Evolutionary conservation across 1,140 invertebrate genomes (phyloP), one percentile per base, ranked within the genome.

Genomic region (Littorina saxatilis): DNA sequence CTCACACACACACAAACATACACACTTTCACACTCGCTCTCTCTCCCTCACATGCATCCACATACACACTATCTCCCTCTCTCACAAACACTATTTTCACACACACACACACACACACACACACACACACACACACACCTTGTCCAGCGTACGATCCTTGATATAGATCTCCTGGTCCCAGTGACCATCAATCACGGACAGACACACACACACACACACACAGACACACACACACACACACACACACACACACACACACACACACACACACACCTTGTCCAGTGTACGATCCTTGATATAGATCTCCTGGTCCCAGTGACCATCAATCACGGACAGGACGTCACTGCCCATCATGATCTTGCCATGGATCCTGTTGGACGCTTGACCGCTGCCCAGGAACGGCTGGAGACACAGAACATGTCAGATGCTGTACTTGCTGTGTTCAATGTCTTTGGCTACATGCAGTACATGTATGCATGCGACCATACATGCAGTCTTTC

Each of bases 221-320:
- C n/a, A n/a, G n/a, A n/a, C n/a, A n/a, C n/a, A n/a, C n/a, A n/a
- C n/a, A n/a, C n/a, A n/a, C n/a, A n/a, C n/a, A n/a, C n/a, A n/a
- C n/a, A n/a, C n/a, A n/a, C n/a, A n/a, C n/a, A n/a, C n/a, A n/a
- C n/a, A n/a, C n/a, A n/a, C n/a, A n/a, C n/a, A n/a, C n/a, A n/a
- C n/a, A n/a, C n/a, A n/a, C n/a, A 47, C 43, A 47, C 43, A 61
- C 3, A 84, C 83, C 80, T 80, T 84, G 68, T 79, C 80, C 9
- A 68, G 66, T 4, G 83, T 79, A n/a, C 80, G 76, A 88, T 98
- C 97, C 87, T 96, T 96, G 82, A 98, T 95, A 83, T 94, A 94
- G 79, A 98, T 96, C 88, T 95, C 94, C 74, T 96, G 95, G 93
- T 99, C 98, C 98, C 98, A 99, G 90, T 98, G 96, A 0, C 98